phyloP scores from a whole-genome alignment of 2,113 vertebrate species.

The Smithornis capensis region DNA sequence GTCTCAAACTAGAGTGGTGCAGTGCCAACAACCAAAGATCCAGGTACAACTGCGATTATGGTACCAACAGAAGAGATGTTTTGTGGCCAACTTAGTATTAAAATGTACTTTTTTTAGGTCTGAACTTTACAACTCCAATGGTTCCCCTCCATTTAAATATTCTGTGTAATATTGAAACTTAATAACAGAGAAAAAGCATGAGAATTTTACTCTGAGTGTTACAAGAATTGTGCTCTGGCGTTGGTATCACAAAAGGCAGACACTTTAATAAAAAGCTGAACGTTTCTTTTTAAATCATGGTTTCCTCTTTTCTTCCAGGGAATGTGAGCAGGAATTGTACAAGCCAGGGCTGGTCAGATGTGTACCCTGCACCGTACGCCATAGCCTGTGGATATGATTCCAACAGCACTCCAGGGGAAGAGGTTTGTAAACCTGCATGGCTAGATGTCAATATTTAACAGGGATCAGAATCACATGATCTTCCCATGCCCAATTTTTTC shows the following conservation, averaged over 20 bases:
- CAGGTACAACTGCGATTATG: not conserved
- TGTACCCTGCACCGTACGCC: conserved; percentile 78
- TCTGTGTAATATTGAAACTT: not conserved
- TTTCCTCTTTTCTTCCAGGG: conserved; percentile 67
- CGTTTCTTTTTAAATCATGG: not conserved
- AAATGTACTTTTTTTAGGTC: not conserved
- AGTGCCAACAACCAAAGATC: not conserved
- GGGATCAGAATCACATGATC: not conserved
- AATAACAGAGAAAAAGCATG: not conserved
- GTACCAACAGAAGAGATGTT: not conserved
- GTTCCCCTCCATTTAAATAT: not conserved
- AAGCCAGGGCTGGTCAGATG: conserved; percentile 82
- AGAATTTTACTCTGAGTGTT: not conserved
- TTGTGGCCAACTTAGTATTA: not conserved
- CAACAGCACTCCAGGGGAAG: conserved; percentile 72
- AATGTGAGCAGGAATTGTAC: conserved; percentile 91
- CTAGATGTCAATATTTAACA: not conserved
- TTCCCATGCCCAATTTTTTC: accelerated
- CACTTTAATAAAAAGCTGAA: not conserved
- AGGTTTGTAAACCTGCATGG: conserved; percentile 71
- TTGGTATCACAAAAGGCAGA: not conserved
- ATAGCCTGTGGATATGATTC: conserved; percentile 83
- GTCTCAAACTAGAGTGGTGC: not conserved
- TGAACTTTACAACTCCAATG: not conserved
- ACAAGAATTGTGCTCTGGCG: not conserved